phyloP scores from a whole-genome alignment of 2,888 invertebrate species.

The Apotomis betuletana region DNA sequence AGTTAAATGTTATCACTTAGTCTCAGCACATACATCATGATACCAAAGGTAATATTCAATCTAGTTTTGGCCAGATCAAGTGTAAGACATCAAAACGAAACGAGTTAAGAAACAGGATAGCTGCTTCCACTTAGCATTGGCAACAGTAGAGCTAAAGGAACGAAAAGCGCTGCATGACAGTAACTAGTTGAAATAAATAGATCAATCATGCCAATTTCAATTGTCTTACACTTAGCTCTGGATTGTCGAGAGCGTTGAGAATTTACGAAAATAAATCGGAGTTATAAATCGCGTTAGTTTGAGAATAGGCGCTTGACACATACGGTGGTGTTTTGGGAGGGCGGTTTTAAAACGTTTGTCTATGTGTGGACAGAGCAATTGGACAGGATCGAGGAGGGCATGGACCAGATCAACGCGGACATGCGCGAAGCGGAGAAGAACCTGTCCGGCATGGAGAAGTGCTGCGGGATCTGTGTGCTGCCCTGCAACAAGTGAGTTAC shows the following conservation, averaged over 20 bases:
- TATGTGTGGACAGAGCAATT: slow-evolving; percentile 93
- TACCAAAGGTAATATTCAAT: slow-evolving; percentile 70
- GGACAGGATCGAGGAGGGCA: slow-evolving; percentile 99
- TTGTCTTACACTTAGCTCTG: slow-evolving; percentile 79
- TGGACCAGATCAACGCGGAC: slow-evolving; percentile 99
- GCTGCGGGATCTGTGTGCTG: slow-evolving; percentile 98
- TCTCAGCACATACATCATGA: slow-evolving; percentile 80
- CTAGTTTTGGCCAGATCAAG: slow-evolving; percentile 71
- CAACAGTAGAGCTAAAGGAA: slow-evolving; percentile 57
- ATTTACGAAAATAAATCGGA: slow-evolving; percentile 67
- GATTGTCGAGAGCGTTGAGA: slow-evolving; percentile 83
- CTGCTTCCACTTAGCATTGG: slow-evolving; percentile 60
- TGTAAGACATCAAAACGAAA: slow-evolving; percentile 68
- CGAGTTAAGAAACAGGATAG: slow-evolving; percentile 52
- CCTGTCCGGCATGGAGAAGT: slow-evolving; percentile 99
- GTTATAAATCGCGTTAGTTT: slow-evolving; percentile 52
- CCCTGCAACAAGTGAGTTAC: slow-evolving; percentile 97
- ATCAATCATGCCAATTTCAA: slow-evolving; percentile 43
- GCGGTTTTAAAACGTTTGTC: slow-evolving; percentile 65
- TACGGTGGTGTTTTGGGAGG: slow-evolving; percentile 54
- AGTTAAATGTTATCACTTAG: slow-evolving; percentile 74
- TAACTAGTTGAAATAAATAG: slow-evolving; percentile 59
- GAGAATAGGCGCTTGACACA: slow-evolving; percentile 71
- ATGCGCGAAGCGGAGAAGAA: slow-evolving; percentile 99
- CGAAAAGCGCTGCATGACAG: slow-evolving; percentile 64